Percentiles rank a stretch among this genome's conserved stretches.
Evolutionary conservation across 2,113 vertebrate species (phyloP).

Genomic region (Carassius auratus): DNA sequence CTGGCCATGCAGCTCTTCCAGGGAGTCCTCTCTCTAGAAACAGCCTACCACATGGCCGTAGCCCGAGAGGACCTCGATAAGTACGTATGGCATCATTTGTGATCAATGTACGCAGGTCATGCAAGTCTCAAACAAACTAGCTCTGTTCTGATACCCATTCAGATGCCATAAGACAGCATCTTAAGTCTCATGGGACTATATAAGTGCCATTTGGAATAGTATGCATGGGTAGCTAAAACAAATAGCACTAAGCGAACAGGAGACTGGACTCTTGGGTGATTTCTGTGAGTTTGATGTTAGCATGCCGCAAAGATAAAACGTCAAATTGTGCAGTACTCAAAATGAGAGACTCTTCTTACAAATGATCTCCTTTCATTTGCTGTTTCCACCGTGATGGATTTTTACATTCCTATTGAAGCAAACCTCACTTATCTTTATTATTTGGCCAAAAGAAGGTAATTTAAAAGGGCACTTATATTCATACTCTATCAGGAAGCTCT

Average conservation of each 20-base stretch:
- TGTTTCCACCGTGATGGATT: no score
- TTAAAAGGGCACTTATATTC: background rate
- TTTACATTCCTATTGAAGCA: background rate
- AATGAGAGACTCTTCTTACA: no score
- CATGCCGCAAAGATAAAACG: no score
- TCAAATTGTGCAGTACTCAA: no score
- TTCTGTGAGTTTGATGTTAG: no score
- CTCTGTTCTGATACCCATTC: background rate
- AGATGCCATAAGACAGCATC: background rate
- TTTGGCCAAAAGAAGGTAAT: background rate
- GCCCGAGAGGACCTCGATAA: slow-evolving; percentile 98
- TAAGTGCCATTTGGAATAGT: no score
- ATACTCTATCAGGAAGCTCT: background rate
- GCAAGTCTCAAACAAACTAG: background rate
- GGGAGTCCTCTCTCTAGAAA: slow-evolving; percentile 92
- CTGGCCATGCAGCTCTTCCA: slow-evolving; percentile 94
- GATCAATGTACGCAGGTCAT: no score
- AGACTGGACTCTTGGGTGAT: no score
- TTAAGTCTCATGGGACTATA: no score
- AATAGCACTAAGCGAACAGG: no score
- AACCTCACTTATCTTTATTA: background rate
- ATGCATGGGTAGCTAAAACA: no score
- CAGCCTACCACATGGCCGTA: slow-evolving; percentile 97
- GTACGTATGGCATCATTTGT: slow-evolving; percentile 70
- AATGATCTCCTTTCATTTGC: no score